Evolutionary conservation across 2,797 vertebrate species (phyloP), one percentile per base, ranked within the genome.

Genomic region (Oophaga sylvatica): DNA sequence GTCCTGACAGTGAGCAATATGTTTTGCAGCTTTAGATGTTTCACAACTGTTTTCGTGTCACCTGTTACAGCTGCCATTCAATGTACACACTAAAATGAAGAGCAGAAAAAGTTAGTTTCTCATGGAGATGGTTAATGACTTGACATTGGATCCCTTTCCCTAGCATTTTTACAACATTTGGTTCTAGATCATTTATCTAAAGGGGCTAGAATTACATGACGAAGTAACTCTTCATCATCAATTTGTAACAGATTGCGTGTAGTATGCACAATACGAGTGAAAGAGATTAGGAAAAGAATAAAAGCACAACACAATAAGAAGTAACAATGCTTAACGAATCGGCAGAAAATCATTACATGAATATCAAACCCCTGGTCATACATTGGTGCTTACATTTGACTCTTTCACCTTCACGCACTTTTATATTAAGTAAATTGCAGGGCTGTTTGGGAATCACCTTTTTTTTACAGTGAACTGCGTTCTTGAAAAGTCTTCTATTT

Each of bases 11-110:
- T 5, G 48, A 41, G 20, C 20, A 41, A 73, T 73, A 60, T 45
- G 60, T 80, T 68, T 53, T 83, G 26, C 35, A 19, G 56, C n/a
- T 20, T 80, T 56, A 8, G 3, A 79, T 71, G 17, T 82, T 60
- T 86, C 3, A 53, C 16, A 76, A 60, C 68, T 75, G 41, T 45
- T 63, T 71, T 45, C 16, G 35, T 76, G 57, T 88, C 81, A 88
- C 82, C 81, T 88, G 87, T 81, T 88, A 8, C 76, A 88, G 73
- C 80, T 84, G 76, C 65, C 62, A 26, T 71, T 20, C 10, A 29
- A 45, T 59, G 17, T 48, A 10, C 6, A 22, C 78, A 73, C 31
- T 68, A 62, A 80, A 79, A 87, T 29, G 31, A 19, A 53, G 35
- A 11, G 16, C 41, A 22, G n/a, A 65, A 81, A 60, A 60, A 0